Conservation (phyloP, 2,797 vertebrate genomes). For the Cyclura pinguis region DNA sequence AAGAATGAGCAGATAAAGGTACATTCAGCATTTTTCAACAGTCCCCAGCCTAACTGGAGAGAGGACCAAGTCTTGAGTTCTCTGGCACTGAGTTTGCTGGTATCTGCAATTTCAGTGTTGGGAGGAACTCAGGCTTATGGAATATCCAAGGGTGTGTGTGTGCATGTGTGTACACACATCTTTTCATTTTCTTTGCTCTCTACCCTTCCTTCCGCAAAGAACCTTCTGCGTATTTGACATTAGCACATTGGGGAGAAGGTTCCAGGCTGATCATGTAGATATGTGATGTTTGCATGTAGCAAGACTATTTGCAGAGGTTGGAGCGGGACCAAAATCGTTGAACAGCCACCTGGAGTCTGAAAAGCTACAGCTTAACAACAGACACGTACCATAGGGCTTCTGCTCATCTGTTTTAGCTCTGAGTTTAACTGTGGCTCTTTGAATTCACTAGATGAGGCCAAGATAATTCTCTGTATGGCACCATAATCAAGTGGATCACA, state of each 20-base stretch:
- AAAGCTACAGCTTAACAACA: neutral
- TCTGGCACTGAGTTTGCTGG: neutral
- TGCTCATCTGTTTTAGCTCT: conserved; percentile 11
- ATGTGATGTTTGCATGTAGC: neutral
- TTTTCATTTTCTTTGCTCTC: neutral
- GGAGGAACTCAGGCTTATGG: neutral
- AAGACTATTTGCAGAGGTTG: neutral
- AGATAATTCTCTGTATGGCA: neutral
- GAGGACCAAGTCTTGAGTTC: neutral
- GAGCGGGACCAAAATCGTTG: neutral
- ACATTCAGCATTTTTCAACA: neutral
- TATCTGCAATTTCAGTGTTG: neutral
- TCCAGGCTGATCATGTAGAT: neutral
- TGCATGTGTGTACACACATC: too few species aligned
- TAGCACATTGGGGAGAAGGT: neutral
- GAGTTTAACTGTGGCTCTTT: neutral
- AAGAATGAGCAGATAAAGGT: neutral
- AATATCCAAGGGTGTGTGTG: neutral
- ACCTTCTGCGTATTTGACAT: neutral
- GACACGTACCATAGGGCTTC: neutral
- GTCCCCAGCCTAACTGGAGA: neutral
- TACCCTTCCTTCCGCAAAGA: neutral
- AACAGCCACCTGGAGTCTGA: neutral
- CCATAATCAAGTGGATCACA: neutral
- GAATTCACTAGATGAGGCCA: neutral